These are phyloP conservation scores for Thalassophryne amazonica DNA, from an alignment of 2,797 vertebrate species.

Conservation along the genomic window DNA sequence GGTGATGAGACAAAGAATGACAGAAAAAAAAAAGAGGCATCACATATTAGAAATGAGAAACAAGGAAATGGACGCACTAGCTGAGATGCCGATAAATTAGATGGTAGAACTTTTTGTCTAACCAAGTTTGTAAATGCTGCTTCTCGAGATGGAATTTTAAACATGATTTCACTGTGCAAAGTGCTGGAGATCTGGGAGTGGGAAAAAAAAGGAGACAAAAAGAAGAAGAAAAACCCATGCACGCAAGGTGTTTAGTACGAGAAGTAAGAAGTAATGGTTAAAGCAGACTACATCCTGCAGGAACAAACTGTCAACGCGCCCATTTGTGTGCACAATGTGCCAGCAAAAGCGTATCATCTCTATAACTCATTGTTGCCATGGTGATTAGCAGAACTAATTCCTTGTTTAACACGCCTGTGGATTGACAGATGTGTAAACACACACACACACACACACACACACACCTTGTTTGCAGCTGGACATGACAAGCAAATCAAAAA, in stretches of 20 bases:
- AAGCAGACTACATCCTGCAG: conserved; percentile 31
- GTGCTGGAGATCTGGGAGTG: conserved; percentile 1
- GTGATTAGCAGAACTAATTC: conserved; percentile 63
- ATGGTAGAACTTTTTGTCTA: background rate
- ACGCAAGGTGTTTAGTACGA: background rate
- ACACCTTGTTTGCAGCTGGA: background rate
- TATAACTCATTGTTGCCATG: conserved; percentile 25
- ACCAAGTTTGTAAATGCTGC: conserved; percentile 18
- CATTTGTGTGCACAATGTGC: conserved; percentile 31
- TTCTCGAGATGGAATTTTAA: conserved; percentile 34
- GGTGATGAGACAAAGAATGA: background rate
- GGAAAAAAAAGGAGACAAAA: background rate
- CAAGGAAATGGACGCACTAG: background rate
- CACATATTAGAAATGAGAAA: conserved; percentile 10
- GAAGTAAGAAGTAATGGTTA: conserved; percentile 30
- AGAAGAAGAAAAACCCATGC: background rate
- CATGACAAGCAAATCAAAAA: no score
- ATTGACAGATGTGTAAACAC: conserved; percentile 13
- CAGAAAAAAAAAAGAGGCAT: background rate
- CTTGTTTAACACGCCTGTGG: conserved; percentile 27
- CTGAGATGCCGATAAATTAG: background rate
- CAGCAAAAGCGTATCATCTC: conserved; percentile 17
- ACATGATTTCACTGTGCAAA: conserved; percentile 28
- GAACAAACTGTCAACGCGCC: conserved; percentile 39
- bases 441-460: conserved; percentile 17